Percentiles rank a stretch among this genome's conserved stretches.
Evolutionary conservation across 1,140 invertebrate genomes (phyloP).

Genomic region (Megalopta genalis): DNA sequence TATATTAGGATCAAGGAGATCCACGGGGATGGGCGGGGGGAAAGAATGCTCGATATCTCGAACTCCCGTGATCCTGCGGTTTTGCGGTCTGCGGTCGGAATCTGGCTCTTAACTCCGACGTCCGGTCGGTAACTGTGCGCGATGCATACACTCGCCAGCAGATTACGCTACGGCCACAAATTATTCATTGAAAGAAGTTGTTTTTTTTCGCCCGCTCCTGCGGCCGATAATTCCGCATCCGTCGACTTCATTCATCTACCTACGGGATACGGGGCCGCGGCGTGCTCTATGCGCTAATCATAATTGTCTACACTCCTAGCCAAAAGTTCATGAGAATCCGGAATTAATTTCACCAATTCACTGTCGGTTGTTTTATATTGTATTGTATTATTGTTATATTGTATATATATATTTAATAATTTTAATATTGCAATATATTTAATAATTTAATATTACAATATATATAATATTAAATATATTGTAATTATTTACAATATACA

Average conservation of each 20-base stretch:
- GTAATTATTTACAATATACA: too few species aligned
- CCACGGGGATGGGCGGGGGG: neutral
- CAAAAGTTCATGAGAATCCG: too few species aligned
- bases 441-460: too few species aligned
- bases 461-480: too few species aligned
- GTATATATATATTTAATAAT: too few species aligned
- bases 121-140: conserved; percentile 50
- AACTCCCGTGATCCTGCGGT: conserved; percentile 47
- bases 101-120: conserved; percentile 21
- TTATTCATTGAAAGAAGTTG: conserved; percentile 15
- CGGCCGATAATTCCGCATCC: neutral
- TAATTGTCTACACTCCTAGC: too few species aligned
- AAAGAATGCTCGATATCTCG: conserved; percentile 44
- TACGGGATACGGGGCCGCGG: too few species aligned
- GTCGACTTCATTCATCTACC: conserved; percentile 4
- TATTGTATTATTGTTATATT: too few species aligned
- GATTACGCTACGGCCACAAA: conserved; percentile 51
- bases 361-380: too few species aligned
- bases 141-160: conserved; percentile 49
- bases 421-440: too few species aligned
- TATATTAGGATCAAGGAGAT: conserved; percentile 7
- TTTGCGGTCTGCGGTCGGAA: conserved; percentile 34
- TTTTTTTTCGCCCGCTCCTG: neutral
- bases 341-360: too few species aligned
- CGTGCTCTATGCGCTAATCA: too few species aligned